phyloP scores from a whole-genome alignment of 1,140 invertebrate genomes.

The Paracyclopina nana region DNA sequence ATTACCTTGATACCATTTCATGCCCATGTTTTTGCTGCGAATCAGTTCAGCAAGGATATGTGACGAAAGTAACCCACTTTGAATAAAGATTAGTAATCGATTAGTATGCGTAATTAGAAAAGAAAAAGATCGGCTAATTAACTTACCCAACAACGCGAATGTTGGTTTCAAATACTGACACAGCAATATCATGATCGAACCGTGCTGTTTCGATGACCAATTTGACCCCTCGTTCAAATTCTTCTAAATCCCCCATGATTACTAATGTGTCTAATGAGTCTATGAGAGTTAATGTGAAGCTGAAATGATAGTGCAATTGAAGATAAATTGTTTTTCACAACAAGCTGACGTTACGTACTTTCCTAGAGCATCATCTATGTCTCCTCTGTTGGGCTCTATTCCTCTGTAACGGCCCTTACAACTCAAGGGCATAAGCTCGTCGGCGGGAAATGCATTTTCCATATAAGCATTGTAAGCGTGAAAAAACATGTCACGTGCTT shows the following conservation, averaged over 20 bases:
- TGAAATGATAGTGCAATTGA: constrained; percentile 33
- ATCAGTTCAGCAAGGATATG: constrained; percentile 70
- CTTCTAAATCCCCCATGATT: constrained; percentile 58
- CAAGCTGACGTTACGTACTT: constrained; percentile 62
- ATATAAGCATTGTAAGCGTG: constrained; percentile 94
- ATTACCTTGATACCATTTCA: constrained; percentile 87
- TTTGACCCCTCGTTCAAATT: constrained; percentile 78
- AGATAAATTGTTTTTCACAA: too few species aligned
- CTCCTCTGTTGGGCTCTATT: constrained; percentile 64
- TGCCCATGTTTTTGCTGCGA: constrained; percentile 45
- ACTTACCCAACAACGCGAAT: constrained; percentile 81
- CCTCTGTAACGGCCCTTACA: constrained; percentile 77
- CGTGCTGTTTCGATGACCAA: constrained; percentile 50
- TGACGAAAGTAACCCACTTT: constrained; percentile 68
- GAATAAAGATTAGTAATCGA: too few species aligned
- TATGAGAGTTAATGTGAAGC: constrained; percentile 86
- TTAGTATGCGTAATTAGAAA: too few species aligned
- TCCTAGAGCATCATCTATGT: constrained; percentile 85
- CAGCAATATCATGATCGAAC: constrained; percentile 84
- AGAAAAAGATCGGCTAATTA: too few species aligned
- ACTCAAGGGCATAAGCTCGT: constrained; percentile 92
- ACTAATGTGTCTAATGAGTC: constrained; percentile 85
- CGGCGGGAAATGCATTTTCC: constrained; percentile 82
- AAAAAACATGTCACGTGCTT: constrained; percentile 84
- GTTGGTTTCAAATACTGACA: constrained; percentile 97